Conservation (phyloP, 2,113 vertebrate genomes). For the Brachirus orientalis region DNA sequence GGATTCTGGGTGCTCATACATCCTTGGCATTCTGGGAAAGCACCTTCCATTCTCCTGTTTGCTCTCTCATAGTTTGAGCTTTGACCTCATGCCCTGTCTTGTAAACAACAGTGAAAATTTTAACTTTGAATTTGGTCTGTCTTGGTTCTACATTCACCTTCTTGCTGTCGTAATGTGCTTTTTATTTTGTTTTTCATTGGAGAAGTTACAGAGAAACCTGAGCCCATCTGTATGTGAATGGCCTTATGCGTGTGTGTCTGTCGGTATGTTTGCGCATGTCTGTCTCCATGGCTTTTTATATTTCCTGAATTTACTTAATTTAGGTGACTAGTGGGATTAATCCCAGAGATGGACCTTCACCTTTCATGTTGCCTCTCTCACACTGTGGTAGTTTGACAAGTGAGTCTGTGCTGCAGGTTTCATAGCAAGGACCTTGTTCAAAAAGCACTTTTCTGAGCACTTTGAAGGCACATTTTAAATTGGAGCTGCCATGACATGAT, state of each 20-base stretch:
- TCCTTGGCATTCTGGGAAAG: slow-evolving; percentile 62
- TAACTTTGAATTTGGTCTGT: background rate
- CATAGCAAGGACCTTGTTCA: slow-evolving; percentile 70
- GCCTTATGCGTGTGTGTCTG: slow-evolving; percentile 18
- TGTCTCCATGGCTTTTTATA: slow-evolving; percentile 34
- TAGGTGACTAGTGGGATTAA: slow-evolving; percentile 44
- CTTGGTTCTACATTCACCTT: slow-evolving; percentile 8
- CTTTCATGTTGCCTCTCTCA: slow-evolving; percentile 62
- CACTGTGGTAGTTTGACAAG: slow-evolving; percentile 45
- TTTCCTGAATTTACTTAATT: slow-evolving; percentile 36
- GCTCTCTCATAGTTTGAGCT: slow-evolving; percentile 21
- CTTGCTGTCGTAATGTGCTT: slow-evolving; percentile 1
- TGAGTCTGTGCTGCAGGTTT: slow-evolving; percentile 47
- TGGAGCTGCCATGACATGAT: slow-evolving; percentile 57
- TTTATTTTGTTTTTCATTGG: slow-evolving; percentile 23
- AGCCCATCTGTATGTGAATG: slow-evolving; percentile 26
- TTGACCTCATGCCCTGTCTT: slow-evolving; percentile 22
- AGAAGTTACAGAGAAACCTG: slow-evolving; percentile 6
- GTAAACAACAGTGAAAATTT: slow-evolving; percentile 20
- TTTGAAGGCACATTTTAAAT: slow-evolving; percentile 74
- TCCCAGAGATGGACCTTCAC: slow-evolving; percentile 51
- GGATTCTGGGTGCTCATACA: slow-evolving; percentile 56
- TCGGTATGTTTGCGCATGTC: slow-evolving; percentile 19
- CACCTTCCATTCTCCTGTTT: slow-evolving; percentile 45
- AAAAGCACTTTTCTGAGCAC: slow-evolving; percentile 78